Evolutionary conservation across 2,113 vertebrate genomes (phyloP), one percentile per base, ranked within the genome.

Genomic region (Gobio gobio): DNA sequence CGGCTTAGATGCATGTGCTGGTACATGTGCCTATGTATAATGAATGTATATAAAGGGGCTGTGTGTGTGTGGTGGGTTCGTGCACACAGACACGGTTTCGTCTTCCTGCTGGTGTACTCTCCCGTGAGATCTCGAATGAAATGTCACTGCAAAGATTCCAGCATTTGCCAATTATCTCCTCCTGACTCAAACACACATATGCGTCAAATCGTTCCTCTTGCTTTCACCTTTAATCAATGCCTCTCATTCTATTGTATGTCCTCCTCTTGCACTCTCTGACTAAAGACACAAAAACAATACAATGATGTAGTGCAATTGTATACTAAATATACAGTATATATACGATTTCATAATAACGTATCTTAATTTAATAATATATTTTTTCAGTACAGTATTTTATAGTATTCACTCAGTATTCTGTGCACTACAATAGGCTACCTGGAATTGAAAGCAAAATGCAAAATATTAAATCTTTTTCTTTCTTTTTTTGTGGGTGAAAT

Each of bases 71-170:
- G 51, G 4, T 13, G 51, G 4, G 33, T 20, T 59, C 18, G n/a
- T 26, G 64, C 47, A 82, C 8, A 75, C 10, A 40, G 7, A 24
- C 10, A 18, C 3, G 14, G 22, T 45, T 29, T 63, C 9, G 4
- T 68, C 79, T 66, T 49, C 8, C 10, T 81, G 79, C 26, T 68
- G 61, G 47, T 51, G 20, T 47, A 76, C 16, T 14, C 6, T 76
- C 49, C 26, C 16, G 0, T 76, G 49, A 33, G 78, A 68, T 81
- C 40, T 66, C 18, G n/a, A 20, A 12, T 45, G 26, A 33, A 80
- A 81, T 81, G 63, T 49, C 79, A 81, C n/a, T n/a, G 56, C 20
- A 78, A 9, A 78, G 76, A 78, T 78, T 78, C 20, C 20, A n/a
- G 54, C 2, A 56, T 77, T 58, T 56, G 26, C 24, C 49, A 36